A percentile compares a stretch with the other conserved stretches of the same genome.
Evolutionary conservation across 2,888 invertebrate genomes (phyloP).

Genomic region (Arge pagana): DNA sequence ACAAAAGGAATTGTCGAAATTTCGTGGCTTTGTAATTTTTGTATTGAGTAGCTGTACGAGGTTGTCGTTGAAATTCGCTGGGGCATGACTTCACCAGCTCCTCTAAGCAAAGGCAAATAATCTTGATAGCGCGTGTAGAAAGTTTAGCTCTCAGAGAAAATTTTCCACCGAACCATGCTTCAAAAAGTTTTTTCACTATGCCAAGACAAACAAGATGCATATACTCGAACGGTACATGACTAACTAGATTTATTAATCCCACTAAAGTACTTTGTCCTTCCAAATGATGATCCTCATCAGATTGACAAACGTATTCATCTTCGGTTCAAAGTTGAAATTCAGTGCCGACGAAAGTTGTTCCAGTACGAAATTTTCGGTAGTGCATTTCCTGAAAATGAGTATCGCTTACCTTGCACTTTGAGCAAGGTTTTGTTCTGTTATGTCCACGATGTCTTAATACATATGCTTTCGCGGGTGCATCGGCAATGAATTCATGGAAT

Average conservation of each 20-base stretch:
- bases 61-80: background rate
- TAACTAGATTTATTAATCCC: background rate
- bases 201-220: conserved; percentile 24
- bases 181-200: background rate
- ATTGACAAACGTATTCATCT: conserved; percentile 12
- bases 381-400: conserved; percentile 2
- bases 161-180: conserved; percentile 10
- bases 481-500: conserved; percentile 27
- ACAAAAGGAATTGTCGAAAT: conserved; percentile 31
- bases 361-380: conserved; percentile 8
- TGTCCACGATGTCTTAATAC: conserved; percentile 26
- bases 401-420: conserved; percentile 16
- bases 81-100: background rate
- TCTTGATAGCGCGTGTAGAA: background rate
- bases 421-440: conserved; percentile 21
- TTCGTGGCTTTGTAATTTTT: background rate
- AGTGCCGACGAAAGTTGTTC: conserved; percentile 7
- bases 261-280: background rate
- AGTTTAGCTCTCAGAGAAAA: conserved; percentile 2
- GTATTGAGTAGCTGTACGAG: background rate
- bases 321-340: conserved; percentile 12
- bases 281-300: conserved; percentile 8
- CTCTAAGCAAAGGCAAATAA: conserved; percentile 6
- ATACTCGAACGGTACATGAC: conserved; percentile 23
- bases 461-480: conserved; percentile 29